These are phyloP conservation scores for Temnothorax nylanderi DNA, from an alignment of 1,140 invertebrate species.

Conservation along the genomic window DNA sequence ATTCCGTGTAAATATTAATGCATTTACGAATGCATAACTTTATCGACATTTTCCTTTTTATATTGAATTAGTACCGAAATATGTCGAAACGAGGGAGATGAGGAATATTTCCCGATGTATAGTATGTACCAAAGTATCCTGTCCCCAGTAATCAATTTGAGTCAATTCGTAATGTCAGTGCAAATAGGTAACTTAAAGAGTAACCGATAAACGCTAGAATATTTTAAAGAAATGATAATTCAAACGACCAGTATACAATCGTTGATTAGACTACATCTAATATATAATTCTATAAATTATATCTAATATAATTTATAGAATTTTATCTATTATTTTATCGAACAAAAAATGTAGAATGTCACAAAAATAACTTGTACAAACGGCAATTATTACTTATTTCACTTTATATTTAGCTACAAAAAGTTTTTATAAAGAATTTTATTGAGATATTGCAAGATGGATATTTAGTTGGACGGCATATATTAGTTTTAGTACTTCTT, in stretches of 20 bases:
- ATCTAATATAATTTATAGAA: conserved; percentile 19
- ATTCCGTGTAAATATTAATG: conserved; percentile 67
- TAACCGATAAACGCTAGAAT: conserved; percentile 37
- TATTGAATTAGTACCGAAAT: not conserved
- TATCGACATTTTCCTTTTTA: conserved; percentile 43
- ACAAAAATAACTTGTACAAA: not conserved
- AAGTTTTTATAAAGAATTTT: conserved; percentile 9
- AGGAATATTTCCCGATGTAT: not conserved
- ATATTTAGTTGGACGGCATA: conserved; percentile 10
- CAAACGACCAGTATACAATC: not conserved
- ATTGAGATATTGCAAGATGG: not conserved
- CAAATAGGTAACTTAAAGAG: conserved; percentile 12
- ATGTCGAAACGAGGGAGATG: not conserved
- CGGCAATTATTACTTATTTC: not conserved
- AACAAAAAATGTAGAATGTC: not conserved
- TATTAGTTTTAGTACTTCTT: conserved; percentile 11
- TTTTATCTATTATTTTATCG: conserved; percentile 12
- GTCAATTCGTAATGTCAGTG: conserved; percentile 49
- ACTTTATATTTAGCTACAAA: not conserved
- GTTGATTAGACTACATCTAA: conserved; percentile 12
- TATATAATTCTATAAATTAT: not conserved
- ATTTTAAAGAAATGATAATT: conserved; percentile 56
- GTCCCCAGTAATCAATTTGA: not conserved
- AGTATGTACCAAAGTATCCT: not conserved
- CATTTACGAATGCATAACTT: conserved; percentile 53